These are phyloP conservation scores for Pygocentrus nattereri DNA, from an alignment of 2,797 vertebrate species.

Conservation along the genomic window DNA sequence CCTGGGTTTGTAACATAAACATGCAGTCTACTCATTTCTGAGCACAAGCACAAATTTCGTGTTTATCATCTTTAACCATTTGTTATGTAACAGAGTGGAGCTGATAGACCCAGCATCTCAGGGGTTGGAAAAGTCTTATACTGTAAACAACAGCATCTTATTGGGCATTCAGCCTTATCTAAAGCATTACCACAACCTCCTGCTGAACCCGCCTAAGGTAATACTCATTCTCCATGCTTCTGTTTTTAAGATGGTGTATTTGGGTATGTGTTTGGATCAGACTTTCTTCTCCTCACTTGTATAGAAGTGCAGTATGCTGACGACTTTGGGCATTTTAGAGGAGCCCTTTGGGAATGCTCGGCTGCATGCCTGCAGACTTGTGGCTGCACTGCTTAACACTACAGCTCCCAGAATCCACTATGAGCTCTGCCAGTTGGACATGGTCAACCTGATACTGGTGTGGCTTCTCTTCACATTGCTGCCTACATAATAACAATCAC, in stretches of 20 bases:
- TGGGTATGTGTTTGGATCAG: background rate
- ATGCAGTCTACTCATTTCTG: constrained; percentile 48
- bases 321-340: constrained; percentile 92
- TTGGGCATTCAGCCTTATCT: constrained; percentile 90
- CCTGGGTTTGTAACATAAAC: constrained; percentile 82
- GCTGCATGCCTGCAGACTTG: constrained; percentile 90
- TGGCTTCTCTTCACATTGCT: constrained; percentile 48
- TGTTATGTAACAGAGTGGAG: constrained; percentile 83
- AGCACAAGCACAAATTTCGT: background rate
- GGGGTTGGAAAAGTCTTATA: constrained; percentile 89
- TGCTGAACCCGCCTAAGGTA: constrained; percentile 94
- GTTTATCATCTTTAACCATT: background rate
- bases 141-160: constrained; percentile 91
- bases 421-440: constrained; percentile 91
- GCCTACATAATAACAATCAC: background rate
- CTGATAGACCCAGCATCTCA: constrained; percentile 94
- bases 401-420: constrained; percentile 88
- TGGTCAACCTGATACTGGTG: constrained; percentile 93
- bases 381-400: constrained; percentile 91
- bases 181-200: constrained; percentile 94
- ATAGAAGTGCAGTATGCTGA: constrained; percentile 93
- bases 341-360: constrained; percentile 96
- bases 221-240: background rate
- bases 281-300: background rate
- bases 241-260: background rate